These are phyloP conservation scores for Liparis tanakae DNA, from an alignment of 2,797 vertebrate genomes.

Conservation along the genomic window DNA sequence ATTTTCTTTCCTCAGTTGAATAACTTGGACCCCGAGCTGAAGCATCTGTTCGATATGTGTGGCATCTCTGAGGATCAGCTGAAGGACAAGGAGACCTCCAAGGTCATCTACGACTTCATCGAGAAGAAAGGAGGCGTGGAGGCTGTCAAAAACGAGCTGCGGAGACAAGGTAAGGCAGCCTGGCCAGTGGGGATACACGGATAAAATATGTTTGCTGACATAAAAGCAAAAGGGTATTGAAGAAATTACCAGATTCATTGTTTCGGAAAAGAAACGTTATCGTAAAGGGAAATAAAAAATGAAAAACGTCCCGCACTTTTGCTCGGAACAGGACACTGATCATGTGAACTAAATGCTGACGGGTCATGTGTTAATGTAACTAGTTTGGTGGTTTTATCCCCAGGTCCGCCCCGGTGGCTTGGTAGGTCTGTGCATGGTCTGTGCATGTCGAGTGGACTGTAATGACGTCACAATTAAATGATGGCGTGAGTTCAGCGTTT, in stretches of 20 bases:
- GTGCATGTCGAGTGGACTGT: slow-evolving; percentile 54
- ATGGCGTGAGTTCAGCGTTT: slow-evolving; percentile 29
- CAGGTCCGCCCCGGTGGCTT: slow-evolving; percentile 89
- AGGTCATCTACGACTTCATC: slow-evolving; percentile 99
- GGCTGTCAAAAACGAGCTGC: slow-evolving; percentile 95
- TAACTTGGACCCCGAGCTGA: slow-evolving; percentile 97
- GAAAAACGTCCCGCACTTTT: neutral
- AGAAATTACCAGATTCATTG: neutral
- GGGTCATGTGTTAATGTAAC: slow-evolving; percentile 49
- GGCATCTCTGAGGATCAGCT: slow-evolving; percentile 98
- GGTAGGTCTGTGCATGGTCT: slow-evolving; percentile 87
- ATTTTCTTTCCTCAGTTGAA: slow-evolving; percentile 85
- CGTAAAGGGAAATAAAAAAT: neutral
- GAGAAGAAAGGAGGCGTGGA: slow-evolving; percentile 98
- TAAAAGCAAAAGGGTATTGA: neutral
- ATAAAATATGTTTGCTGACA: neutral
- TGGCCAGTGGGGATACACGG: no score
- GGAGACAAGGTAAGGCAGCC: slow-evolving; percentile 89
- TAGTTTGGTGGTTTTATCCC: slow-evolving; percentile 73
- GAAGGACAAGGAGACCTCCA: slow-evolving; percentile 98
- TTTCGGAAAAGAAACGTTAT: neutral
- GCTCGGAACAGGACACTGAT: neutral
- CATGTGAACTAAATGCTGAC: slow-evolving; percentile 21
- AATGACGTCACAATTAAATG: neutral
- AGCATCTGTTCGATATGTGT: slow-evolving; percentile 96